Conservation (phyloP, 2,888 invertebrate species). For the Callinectes sapidus region DNA sequence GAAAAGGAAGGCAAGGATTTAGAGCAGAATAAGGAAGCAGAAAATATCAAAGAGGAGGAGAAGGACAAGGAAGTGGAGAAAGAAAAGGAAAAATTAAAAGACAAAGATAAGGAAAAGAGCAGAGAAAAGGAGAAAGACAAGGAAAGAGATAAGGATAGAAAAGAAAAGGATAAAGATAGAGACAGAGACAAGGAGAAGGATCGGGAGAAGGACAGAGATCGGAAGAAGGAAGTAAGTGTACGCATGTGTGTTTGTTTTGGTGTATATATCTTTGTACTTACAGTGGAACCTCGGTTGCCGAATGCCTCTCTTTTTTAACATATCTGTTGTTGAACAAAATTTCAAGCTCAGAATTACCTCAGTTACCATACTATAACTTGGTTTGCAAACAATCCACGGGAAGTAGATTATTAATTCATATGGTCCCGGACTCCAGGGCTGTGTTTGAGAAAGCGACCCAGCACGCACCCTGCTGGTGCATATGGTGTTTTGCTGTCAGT, state of each 20-base stretch:
- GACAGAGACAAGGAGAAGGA: background rate
- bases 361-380: too few relatives aligned
- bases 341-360: too few relatives aligned
- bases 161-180: background rate
- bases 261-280: background rate
- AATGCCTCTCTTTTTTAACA: too few relatives aligned
- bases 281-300: too few relatives aligned
- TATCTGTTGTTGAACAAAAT: too few relatives aligned
- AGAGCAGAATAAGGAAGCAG: background rate
- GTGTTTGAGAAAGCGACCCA: too few relatives aligned
- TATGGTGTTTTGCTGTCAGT: too few relatives aligned
- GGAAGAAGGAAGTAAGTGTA: conserved; percentile 14
- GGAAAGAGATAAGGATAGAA: background rate
- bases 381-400: too few relatives aligned
- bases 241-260: background rate
- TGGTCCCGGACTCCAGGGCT: too few relatives aligned
- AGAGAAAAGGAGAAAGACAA: background rate
- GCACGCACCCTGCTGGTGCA: too few relatives aligned
- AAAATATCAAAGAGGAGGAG: background rate
- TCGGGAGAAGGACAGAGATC: background rate
- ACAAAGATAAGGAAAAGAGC: background rate
- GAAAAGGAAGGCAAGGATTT: background rate
- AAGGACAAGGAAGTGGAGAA: conserved; percentile 41
- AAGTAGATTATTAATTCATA: too few relatives aligned
- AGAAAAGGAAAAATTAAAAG: conserved; percentile 47